Conservation (phyloP, 1,140 invertebrate species). For the Phenacoccus solenopsis region DNA sequence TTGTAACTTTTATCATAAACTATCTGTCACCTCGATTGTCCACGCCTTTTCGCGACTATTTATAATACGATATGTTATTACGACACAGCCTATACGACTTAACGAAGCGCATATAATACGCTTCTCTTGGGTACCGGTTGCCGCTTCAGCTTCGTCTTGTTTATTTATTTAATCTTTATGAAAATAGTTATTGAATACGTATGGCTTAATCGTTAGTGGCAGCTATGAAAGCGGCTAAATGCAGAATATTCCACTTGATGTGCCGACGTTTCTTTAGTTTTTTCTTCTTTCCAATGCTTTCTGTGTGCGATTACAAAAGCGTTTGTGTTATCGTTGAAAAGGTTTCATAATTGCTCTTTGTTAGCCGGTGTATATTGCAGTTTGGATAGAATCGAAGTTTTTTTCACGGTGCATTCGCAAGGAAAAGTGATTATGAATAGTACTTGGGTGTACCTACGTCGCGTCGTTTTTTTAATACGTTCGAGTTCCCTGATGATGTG, state of each 20-base stretch:
- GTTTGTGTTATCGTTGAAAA: no score
- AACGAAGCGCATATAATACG: no score
- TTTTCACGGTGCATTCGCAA: neutral
- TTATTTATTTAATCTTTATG: conserved; percentile 4
- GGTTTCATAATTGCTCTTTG: neutral
- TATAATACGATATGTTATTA: neutral
- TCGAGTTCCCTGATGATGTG: no score
- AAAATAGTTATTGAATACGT: neutral
- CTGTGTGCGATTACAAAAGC: neutral
- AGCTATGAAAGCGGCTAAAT: neutral
- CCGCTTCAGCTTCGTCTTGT: no score
- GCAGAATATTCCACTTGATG: neutral
- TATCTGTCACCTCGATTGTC: conserved; percentile 5
- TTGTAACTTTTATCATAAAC: conserved; percentile 8
- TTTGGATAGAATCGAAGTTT: neutral
- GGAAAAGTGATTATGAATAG: no score
- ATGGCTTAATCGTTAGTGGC: neutral
- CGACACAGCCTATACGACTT: no score
- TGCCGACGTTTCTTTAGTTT: neutral
- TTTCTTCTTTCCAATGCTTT: neutral
- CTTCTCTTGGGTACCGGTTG: neutral
- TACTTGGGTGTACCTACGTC: no score
- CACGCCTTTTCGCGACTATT: conserved; percentile 8
- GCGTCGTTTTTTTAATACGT: no score
- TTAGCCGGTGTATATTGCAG: neutral